Evolutionary conservation across 1,140 invertebrate species (phyloP).

Genomic region (Trachymyrmex septentrionalis): DNA sequence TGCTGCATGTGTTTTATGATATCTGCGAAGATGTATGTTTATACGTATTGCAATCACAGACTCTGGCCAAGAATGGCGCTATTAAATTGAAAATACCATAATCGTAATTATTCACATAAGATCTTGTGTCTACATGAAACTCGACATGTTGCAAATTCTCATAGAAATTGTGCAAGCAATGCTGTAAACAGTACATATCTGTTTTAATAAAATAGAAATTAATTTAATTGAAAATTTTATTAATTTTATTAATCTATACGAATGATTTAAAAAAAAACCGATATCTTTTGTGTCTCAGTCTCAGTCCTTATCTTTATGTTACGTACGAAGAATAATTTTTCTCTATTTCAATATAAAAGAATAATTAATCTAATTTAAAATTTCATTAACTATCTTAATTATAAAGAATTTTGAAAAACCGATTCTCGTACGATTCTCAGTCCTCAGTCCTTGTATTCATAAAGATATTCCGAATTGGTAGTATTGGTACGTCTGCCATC

Average conservation of each 20-base stretch:
- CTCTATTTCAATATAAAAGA: slow-evolving; percentile 6
- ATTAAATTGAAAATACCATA: slow-evolving; percentile 4
- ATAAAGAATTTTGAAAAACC: background rate
- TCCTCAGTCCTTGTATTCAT: background rate
- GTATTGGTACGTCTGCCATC: background rate
- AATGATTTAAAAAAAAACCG: too few relatives aligned
- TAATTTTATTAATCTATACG: background rate
- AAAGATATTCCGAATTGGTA: slow-evolving; percentile 8
- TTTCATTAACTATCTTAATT: background rate
- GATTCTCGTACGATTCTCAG: background rate
- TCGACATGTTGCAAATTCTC: background rate
- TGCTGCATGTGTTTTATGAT: background rate
- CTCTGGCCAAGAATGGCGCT: background rate
- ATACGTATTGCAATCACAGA: background rate
- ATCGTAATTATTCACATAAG: slow-evolving; percentile 1
- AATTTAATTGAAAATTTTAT: background rate
- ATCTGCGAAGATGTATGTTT: slow-evolving; percentile 24
- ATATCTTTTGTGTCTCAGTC: too few relatives aligned
- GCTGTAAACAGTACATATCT: background rate
- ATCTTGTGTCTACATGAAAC: background rate
- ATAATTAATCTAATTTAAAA: background rate
- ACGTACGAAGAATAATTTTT: background rate
- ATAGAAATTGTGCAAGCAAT: background rate
- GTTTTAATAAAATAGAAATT: slow-evolving; percentile 5
- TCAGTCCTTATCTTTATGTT: too few relatives aligned